Conservation (phyloP, 2,113 vertebrate species). For the Psittacara wagleri region DNA sequence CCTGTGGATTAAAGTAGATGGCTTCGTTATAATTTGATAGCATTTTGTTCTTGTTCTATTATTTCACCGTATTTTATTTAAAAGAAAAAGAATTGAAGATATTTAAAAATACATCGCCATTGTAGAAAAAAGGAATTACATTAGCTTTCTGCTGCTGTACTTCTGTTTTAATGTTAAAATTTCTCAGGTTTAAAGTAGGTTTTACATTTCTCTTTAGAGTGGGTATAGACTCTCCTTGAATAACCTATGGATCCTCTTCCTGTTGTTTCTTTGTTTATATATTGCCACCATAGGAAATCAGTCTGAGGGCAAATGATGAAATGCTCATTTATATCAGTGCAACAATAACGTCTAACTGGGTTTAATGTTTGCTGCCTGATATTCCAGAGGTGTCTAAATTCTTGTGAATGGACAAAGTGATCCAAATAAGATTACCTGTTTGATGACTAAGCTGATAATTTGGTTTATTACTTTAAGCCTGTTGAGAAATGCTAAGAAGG, state of each 20-base stretch:
- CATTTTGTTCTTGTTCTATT: slow-evolving; percentile 37
- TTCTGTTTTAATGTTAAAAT: neutral
- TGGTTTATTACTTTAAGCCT: neutral
- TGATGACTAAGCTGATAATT: neutral
- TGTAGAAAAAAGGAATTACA: slow-evolving; percentile 15
- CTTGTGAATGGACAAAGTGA: neutral
- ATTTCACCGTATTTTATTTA: slow-evolving; percentile 47
- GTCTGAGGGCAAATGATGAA: neutral
- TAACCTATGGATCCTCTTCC: neutral
- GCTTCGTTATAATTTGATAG: neutral
- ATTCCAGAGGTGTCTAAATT: neutral
- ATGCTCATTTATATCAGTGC: neutral
- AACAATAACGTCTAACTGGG: neutral
- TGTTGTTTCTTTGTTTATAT: neutral
- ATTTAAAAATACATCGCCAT: slow-evolving; percentile 50
- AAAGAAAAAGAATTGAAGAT: slow-evolving; percentile 27
- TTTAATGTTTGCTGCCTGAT: neutral
- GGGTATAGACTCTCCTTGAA: neutral
- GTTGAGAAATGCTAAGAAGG: neutral
- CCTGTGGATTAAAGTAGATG: slow-evolving; percentile 11
- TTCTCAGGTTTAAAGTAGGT: neutral
- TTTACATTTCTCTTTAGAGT: neutral
- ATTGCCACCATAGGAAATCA: neutral
- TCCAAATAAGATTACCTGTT: neutral
- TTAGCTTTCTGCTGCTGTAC: neutral